Evolutionary conservation across 1,140 invertebrate genomes (phyloP).

Genomic region (Ceratina australensis): DNA sequence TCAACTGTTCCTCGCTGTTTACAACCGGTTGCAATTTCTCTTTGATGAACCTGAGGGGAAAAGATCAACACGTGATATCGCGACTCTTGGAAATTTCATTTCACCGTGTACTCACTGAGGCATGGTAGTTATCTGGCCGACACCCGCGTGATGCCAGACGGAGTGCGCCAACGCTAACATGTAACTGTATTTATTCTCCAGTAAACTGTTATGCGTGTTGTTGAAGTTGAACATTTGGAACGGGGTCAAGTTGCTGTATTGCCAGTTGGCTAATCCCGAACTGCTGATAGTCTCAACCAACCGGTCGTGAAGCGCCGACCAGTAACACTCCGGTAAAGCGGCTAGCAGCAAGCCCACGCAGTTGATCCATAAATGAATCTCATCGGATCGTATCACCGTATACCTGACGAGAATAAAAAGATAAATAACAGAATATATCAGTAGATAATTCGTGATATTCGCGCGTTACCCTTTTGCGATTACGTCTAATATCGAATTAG

Average conservation of each 20-base stretch:
- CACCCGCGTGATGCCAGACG: constrained; percentile 91
- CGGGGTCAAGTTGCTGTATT: constrained; percentile 84
- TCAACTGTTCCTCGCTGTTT: constrained; percentile 92
- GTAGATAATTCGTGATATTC: background rate
- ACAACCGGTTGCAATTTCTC: constrained; percentile 90
- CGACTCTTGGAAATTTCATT: background rate
- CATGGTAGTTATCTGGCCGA: constrained; percentile 88
- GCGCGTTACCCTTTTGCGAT: constrained; percentile 86
- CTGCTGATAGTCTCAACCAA: constrained; percentile 87
- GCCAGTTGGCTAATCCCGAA: constrained; percentile 86
- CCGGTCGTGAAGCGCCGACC: constrained; percentile 90
- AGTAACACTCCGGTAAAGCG: constrained; percentile 92
- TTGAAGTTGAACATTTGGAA: constrained; percentile 94
- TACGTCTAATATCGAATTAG: constrained; percentile 91
- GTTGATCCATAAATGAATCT: constrained; percentile 96
- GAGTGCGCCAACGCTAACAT: constrained; percentile 92
- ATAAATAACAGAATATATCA: too few species aligned
- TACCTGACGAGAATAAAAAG: constrained; percentile 79
- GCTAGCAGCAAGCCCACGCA: constrained; percentile 93
- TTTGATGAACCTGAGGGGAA: constrained; percentile 86
- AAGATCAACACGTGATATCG: background rate
- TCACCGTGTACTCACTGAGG: constrained; percentile 82
- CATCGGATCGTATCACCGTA: constrained; percentile 87
- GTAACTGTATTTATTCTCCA: constrained; percentile 92
- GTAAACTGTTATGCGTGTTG: constrained; percentile 87